Conservation (phyloP, 2,113 vertebrate species). For the Riparia riparia region DNA sequence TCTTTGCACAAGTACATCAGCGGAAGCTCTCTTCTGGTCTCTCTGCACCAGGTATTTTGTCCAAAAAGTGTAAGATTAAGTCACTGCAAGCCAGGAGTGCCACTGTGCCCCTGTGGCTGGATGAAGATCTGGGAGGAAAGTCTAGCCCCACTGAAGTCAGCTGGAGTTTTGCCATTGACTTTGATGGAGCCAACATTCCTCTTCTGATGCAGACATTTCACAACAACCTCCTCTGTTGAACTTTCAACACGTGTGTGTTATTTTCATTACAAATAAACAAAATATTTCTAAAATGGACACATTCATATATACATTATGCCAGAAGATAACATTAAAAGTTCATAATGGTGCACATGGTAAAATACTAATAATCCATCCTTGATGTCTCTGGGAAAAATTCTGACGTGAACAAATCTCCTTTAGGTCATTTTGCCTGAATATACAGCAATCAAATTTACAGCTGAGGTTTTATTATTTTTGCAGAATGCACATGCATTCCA, state of each 20-base stretch:
- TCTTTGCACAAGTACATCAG: background rate
- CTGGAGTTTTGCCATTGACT: slow-evolving; percentile 37
- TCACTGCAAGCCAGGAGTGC: background rate
- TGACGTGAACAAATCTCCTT: background rate
- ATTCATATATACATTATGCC: background rate
- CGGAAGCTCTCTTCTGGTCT: background rate
- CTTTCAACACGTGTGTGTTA: slow-evolving; percentile 3
- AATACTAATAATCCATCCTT: slow-evolving; percentile 48
- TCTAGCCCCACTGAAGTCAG: background rate
- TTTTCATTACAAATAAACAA: slow-evolving; percentile 60
- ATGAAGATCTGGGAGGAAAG: background rate
- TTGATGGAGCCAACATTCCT: slow-evolving; percentile 14
- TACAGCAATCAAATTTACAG: slow-evolving; percentile 43
- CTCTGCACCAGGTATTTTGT: background rate
- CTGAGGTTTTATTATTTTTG: slow-evolving; percentile 59
- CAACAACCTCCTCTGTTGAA: slow-evolving; percentile 23
- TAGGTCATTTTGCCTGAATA: background rate
- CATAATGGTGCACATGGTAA: background rate
- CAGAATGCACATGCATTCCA: slow-evolving; percentile 40
- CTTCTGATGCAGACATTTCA: slow-evolving; percentile 33
- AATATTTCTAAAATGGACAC: background rate
- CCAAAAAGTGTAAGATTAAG: background rate
- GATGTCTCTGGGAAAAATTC: slow-evolving; percentile 26
- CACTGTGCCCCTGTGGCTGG: background rate
- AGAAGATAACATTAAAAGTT: slow-evolving; percentile 33